Percentiles rank a stretch among this genome's conserved stretches.
These are phyloP conservation scores for Bugula neritina DNA, from an alignment of 2,888 invertebrate genomes.

Conservation along the genomic window DNA sequence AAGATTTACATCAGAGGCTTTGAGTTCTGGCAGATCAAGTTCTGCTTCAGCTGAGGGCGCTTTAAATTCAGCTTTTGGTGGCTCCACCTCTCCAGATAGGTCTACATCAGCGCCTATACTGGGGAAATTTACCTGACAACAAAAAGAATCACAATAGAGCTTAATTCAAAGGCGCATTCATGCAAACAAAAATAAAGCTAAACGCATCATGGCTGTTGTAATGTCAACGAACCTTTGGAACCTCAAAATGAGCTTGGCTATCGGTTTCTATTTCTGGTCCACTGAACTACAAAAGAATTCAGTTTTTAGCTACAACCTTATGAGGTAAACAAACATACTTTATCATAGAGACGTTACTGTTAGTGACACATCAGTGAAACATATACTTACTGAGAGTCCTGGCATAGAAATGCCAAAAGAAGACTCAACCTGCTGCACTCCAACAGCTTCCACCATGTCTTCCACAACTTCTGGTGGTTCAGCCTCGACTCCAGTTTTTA, in stretches of 20 bases:
- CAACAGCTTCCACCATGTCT: constrained; percentile 3
- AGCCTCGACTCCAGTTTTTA: not conserved
- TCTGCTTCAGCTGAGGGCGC: not conserved
- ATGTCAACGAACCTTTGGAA: no score
- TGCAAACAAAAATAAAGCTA: no score
- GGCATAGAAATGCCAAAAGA: constrained; percentile 15
- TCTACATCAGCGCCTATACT: not conserved
- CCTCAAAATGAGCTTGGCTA: no score
- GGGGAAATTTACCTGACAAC: constrained; percentile 16
- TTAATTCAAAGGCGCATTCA: no score
- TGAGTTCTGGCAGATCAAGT: constrained; percentile 11
- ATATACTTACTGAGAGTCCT: not conserved
- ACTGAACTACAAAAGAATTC: no score
- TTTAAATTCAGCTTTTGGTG: not conserved
- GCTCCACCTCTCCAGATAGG: not conserved
- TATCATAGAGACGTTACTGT: no score
- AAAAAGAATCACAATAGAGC: not conserved
- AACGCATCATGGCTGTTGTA: no score
- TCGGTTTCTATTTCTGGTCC: no score
- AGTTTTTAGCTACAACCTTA: no score
- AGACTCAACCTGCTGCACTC: constrained; percentile 9
- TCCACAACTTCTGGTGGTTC: constrained; percentile 12
- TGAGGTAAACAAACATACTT: no score
- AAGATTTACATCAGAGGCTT: constrained; percentile 16
- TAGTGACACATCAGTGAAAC: no score